Conservation (phyloP, 2,888 invertebrate genomes). For the Sympetrum striolatum region DNA sequence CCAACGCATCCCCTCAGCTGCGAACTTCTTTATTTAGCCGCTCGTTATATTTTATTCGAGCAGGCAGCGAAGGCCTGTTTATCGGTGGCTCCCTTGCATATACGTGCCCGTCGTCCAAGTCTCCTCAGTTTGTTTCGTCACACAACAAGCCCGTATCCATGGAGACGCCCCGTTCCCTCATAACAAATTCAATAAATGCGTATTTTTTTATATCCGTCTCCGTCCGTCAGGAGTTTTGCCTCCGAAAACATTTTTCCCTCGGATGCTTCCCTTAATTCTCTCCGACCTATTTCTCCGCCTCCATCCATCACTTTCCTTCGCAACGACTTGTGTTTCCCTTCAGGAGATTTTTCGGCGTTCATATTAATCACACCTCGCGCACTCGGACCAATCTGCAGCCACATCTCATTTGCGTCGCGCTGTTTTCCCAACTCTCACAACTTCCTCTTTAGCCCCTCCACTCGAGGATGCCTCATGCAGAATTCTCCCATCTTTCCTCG, state of each 20-base stretch:
- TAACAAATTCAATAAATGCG: not conserved
- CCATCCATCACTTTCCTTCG: not conserved
- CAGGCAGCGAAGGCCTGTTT: no score
- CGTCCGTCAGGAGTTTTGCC: not conserved
- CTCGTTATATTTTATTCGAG: no score
- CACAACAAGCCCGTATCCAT: not conserved
- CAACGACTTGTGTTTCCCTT: no score
- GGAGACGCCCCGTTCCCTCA: not conserved
- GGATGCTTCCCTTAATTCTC: not conserved
- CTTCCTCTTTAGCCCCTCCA: not conserved
- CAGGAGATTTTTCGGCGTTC: not conserved
- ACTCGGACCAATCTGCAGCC: not conserved
- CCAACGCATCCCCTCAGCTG: no score
- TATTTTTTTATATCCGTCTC: not conserved
- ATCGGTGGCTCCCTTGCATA: not conserved
- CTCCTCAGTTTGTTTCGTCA: not conserved
- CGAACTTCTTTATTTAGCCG: no score
- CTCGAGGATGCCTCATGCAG: not conserved
- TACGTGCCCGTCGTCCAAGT: not conserved
- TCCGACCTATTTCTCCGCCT: not conserved
- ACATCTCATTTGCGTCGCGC: not conserved
- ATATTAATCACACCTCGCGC: slow-evolving; percentile 6
- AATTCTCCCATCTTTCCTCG: no score
- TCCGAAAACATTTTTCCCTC: not conserved
- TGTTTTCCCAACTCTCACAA: not conserved